Evolutionary conservation across 2,113 vertebrate genomes (phyloP).

Genomic region (Bostrychus sinensis): DNA sequence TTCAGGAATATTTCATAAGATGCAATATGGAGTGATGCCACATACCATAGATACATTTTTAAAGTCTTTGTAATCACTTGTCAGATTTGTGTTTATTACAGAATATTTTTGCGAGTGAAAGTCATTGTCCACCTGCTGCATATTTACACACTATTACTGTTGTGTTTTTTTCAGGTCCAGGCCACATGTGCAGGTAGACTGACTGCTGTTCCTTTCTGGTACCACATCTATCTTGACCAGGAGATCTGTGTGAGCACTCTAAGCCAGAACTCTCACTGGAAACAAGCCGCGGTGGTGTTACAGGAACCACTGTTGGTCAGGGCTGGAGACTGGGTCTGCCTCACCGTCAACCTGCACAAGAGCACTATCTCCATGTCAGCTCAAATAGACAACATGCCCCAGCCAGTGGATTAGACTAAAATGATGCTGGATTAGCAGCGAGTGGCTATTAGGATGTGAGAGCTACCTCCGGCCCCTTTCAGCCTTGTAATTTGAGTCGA

Average conservation of each 20-base stretch:
- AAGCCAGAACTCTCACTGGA: constrained; percentile 90
- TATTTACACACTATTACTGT: not conserved
- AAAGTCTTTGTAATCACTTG: too few relatives aligned
- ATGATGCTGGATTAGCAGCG: not conserved
- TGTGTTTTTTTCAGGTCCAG: constrained; percentile 77
- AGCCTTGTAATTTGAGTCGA: too few relatives aligned
- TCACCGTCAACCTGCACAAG: constrained; percentile 87
- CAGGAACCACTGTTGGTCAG: constrained; percentile 86
- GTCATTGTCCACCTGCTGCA: not conserved
- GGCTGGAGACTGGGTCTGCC: constrained; percentile 82
- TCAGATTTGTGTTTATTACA: too few relatives aligned
- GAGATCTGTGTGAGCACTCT: constrained; percentile 87
- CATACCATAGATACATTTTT: too few relatives aligned
- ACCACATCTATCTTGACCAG: constrained; percentile 87
- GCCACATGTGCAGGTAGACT: constrained; percentile 83
- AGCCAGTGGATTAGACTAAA: constrained; percentile 24
- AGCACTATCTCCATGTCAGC: constrained; percentile 90
- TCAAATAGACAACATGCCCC: constrained; percentile 26
- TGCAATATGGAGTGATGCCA: too few relatives aligned
- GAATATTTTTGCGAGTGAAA: too few relatives aligned
- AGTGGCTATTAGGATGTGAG: too few relatives aligned
- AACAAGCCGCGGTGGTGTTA: constrained; percentile 92
- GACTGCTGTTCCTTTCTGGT: constrained; percentile 96
- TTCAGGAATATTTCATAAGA: too few relatives aligned
- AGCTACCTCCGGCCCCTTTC: too few relatives aligned